Evolutionary conservation across 2,888 invertebrate species (phyloP).

Genomic region (Panopea generosa): DNA sequence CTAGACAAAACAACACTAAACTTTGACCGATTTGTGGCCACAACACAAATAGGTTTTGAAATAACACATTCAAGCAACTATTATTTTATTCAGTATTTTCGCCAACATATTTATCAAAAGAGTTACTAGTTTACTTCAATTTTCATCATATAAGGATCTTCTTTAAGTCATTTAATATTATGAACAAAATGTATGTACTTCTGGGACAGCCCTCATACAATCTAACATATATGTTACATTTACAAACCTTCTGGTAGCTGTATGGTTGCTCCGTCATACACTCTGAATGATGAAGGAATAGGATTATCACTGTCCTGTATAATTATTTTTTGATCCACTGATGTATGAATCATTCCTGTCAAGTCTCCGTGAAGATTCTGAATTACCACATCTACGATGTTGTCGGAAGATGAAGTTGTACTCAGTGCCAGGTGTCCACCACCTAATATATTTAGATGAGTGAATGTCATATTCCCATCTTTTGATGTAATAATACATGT

Average conservation of each 20-base stretch:
- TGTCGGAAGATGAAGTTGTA: constrained; percentile 32
- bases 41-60: no score
- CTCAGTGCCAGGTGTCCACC: constrained; percentile 70
- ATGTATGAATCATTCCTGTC: constrained; percentile 73
- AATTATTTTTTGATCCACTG: constrained; percentile 58
- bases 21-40: no score
- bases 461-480: constrained; percentile 53
- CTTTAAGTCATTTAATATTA: no score
- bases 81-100: no score
- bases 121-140: no score
- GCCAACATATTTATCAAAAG: no score
- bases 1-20: no score
- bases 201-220: no score
- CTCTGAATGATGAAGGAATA: constrained; percentile 71
- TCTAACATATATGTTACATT: no score
- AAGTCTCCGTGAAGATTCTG: constrained; percentile 69
- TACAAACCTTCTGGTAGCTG: constrained; percentile 67
- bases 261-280: constrained; percentile 65
- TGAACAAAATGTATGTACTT: no score
- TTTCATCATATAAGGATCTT: no score
- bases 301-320: constrained; percentile 67
- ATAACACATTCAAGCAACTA: no score
- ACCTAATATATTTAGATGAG: constrained; percentile 63
- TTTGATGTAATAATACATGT: constrained; percentile 63
- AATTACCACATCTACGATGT: constrained; percentile 57